These are phyloP conservation scores for Brachypterus glaber DNA, from an alignment of 2,888 invertebrate genomes.

Conservation along the genomic window DNA sequence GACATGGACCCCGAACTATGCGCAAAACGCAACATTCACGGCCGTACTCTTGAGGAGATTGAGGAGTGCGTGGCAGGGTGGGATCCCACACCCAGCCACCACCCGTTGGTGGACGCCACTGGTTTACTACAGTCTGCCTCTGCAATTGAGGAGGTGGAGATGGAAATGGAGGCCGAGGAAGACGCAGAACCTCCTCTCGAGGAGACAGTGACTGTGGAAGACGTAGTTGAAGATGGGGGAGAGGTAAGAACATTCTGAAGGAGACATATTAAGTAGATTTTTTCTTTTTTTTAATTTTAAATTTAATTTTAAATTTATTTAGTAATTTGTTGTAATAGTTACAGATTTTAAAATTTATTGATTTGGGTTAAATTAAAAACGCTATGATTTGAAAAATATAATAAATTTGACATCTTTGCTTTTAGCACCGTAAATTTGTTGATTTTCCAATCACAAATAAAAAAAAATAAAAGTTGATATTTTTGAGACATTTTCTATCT, in stretches of 20 bases:
- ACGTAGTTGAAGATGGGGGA: slow-evolving; percentile 45
- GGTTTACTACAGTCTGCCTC: slow-evolving; percentile 75
- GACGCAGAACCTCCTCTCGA: slow-evolving; percentile 28
- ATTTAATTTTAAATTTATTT: no score
- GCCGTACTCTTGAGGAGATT: slow-evolving; percentile 69
- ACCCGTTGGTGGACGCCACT: slow-evolving; percentile 71
- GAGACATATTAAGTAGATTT: not conserved
- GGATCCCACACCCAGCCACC: slow-evolving; percentile 71
- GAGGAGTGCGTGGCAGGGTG: slow-evolving; percentile 60
- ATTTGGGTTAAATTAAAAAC: no score
- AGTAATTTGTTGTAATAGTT: no score
- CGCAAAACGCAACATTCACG: slow-evolving; percentile 75
- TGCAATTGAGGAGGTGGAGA: slow-evolving; percentile 73
- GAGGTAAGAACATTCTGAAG: slow-evolving; percentile 38
- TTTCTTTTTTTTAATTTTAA: no score
- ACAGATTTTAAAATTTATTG: no score
- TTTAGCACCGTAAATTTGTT: no score
- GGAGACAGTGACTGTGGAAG: slow-evolving; percentile 26
- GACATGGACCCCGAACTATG: slow-evolving; percentile 72
- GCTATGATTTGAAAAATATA: no score
- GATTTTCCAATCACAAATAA: no score
- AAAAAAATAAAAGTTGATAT: no score
- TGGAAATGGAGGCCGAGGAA: slow-evolving; percentile 88
- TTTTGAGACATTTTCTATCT: no score
- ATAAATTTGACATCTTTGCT: no score